phyloP scores from a whole-genome alignment of 2,113 vertebrate genomes.

The Chlamydotis undulata region DNA sequence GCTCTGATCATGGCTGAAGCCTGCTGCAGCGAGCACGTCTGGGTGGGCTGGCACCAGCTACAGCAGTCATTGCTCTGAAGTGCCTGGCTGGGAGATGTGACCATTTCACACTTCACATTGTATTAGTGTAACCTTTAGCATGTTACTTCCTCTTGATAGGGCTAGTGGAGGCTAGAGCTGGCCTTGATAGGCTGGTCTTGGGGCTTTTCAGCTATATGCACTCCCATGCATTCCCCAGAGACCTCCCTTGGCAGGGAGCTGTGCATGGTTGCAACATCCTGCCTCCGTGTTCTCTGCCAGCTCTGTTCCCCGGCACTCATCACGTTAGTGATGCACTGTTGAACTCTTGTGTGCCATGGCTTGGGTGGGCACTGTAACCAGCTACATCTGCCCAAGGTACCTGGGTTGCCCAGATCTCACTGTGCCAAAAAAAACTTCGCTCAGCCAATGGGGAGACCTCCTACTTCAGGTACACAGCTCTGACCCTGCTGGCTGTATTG shows the following conservation, averaged over 20 bases:
- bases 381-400: background rate
- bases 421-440: background rate
- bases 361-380: background rate
- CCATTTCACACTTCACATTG: background rate
- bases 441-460: background rate
- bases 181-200: background rate
- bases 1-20: background rate
- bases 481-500: background rate
- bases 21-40: background rate
- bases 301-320: background rate
- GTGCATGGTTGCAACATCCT: background rate
- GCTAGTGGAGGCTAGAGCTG: background rate
- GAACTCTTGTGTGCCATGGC: background rate
- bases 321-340: background rate
- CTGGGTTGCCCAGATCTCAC: background rate
- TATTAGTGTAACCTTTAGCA: background rate
- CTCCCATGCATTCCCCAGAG: background rate
- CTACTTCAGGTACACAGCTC: accelerated
- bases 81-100: background rate
- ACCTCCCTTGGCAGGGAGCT: background rate
- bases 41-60: background rate
- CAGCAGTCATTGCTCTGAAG: background rate
- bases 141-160: background rate
- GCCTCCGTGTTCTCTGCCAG: background rate
- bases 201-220: background rate